phyloP scores from a whole-genome alignment of 2,797 vertebrate species.

The Pipistrellus nathusii region DNA sequence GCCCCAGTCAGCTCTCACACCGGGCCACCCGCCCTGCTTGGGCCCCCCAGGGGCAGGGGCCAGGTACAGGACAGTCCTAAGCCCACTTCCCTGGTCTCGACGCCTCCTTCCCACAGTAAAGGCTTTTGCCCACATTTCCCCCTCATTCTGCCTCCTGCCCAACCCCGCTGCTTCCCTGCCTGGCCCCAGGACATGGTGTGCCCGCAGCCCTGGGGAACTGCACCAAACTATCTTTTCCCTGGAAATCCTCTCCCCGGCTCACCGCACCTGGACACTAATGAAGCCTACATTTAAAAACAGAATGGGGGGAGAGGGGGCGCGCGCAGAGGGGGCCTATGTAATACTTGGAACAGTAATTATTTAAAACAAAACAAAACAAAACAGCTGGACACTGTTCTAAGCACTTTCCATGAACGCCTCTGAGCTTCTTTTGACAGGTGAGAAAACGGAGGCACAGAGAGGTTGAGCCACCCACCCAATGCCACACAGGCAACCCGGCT shows the following conservation, averaged over 20 bases:
- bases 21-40: neutral
- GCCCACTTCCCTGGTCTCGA: neutral
- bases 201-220: neutral
- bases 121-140: neutral
- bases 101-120: neutral
- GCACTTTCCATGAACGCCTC: neutral
- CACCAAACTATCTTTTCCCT: neutral
- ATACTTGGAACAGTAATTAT: too few relatives aligned
- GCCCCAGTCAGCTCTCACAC: neutral
- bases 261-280: neutral
- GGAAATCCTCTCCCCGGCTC: neutral
- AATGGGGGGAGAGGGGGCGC: rapidly evolving
- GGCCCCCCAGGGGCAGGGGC: neutral
- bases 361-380: slow-evolving; percentile 35
- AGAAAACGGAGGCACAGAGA: neutral
- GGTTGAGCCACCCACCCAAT: neutral
- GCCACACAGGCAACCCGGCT: neutral
- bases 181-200: rapidly evolving
- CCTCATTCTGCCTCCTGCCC: neutral
- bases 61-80: neutral
- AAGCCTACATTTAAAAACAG: neutral
- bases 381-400: neutral
- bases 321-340: too few relatives aligned
- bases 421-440: neutral
- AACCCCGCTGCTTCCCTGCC: rapidly evolving